Conservation (phyloP, 2,113 vertebrate genomes). For the Chauna torquata region DNA sequence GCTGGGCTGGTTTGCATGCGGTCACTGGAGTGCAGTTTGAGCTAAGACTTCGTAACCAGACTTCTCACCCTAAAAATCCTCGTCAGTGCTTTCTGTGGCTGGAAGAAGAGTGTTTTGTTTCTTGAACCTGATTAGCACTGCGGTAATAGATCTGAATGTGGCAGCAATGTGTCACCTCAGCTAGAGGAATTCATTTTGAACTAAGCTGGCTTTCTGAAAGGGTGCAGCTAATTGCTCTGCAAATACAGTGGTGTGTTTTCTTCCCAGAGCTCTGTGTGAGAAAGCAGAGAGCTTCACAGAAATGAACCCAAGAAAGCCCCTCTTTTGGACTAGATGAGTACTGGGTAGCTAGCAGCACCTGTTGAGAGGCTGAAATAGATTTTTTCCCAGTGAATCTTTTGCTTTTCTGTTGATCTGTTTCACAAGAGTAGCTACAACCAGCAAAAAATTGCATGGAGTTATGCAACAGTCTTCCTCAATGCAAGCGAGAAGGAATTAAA, state of each 20-base stretch:
- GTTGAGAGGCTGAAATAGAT: not conserved
- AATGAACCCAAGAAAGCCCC: not conserved
- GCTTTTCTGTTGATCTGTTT: not conserved
- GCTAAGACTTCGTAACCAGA: not conserved
- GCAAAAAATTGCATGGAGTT: not conserved
- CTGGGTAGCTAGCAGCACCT: not conserved
- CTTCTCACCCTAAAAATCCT: not conserved
- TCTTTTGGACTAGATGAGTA: not conserved
- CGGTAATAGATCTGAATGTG: not conserved
- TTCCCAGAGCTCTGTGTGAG: not conserved
- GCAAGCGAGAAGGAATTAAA: not conserved
- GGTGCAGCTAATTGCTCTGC: not conserved
- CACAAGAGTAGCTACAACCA: not conserved
- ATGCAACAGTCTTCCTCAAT: not conserved
- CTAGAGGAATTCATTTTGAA: not conserved
- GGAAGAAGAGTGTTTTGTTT: not conserved
- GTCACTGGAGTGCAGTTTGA: not conserved
- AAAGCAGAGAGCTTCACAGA: not conserved
- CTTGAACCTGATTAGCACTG: not conserved
- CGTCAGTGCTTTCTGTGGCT: not conserved
- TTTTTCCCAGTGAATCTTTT: not conserved
- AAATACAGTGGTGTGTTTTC: not conserved
- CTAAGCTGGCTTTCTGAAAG: not conserved
- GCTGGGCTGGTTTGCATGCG: not conserved
- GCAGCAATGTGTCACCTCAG: not conserved